These are phyloP conservation scores for Piezodorus guildinii DNA, from an alignment of 1,140 invertebrate genomes.

Conservation along the genomic window DNA sequence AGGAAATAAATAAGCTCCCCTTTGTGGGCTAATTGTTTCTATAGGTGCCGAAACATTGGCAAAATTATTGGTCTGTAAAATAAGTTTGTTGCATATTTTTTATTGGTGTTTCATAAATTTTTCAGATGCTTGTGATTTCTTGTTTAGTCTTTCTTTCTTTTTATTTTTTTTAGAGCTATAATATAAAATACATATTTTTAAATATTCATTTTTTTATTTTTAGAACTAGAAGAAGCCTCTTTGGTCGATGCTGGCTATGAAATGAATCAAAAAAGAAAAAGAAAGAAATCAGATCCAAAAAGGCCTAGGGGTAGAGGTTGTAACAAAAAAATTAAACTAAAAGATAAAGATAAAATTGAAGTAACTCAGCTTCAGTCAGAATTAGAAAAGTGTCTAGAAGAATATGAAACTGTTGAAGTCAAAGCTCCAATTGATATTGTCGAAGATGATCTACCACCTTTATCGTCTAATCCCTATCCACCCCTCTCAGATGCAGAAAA, in stretches of 20 bases:
- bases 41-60: too few species aligned
- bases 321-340: slow-evolving; percentile 10
- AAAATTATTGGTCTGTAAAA: too few species aligned
- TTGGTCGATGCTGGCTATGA: slow-evolving; percentile 44
- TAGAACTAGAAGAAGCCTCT: slow-evolving; percentile 40
- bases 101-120: too few species aligned
- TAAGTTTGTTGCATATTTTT: too few species aligned
- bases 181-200: too few species aligned
- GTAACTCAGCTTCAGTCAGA: slow-evolving; percentile 1
- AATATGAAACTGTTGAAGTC: neutral
- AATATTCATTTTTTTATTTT: slow-evolving; percentile 17
- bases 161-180: too few species aligned
- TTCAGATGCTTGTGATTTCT: too few species aligned
- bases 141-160: too few species aligned
- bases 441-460: neutral
- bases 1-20: too few species aligned
- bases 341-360: slow-evolving; percentile 14
- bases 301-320: neutral
- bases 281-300: slow-evolving; percentile 30
- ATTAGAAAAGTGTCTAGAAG: slow-evolving; percentile 5
- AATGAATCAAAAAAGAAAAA: slow-evolving; percentile 36
- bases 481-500: neutral
- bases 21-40: too few species aligned
- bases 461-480: neutral
- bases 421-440: neutral